Percentiles rank a stretch among this genome's conserved stretches.
These are phyloP conservation scores for Taurulus bubalis DNA, from an alignment of 2,113 vertebrate genomes.

Conservation along the genomic window DNA sequence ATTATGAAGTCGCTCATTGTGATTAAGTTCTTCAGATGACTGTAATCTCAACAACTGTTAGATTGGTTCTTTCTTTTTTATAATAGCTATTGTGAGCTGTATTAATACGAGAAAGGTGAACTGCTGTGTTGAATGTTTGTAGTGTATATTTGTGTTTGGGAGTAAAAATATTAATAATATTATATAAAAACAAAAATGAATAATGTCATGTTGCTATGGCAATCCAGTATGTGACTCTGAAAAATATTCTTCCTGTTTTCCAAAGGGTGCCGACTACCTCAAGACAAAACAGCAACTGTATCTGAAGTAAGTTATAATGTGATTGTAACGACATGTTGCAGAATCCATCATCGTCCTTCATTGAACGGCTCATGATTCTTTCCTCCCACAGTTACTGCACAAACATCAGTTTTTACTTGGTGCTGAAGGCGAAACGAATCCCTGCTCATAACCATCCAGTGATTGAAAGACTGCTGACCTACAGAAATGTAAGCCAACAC, in stretches of 20 bases:
- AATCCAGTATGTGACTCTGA: not conserved
- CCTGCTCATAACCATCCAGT: slow-evolving; percentile 92
- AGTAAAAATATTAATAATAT: not conserved
- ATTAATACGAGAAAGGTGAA: not conserved
- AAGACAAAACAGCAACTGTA: slow-evolving; percentile 94
- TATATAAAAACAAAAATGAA: no score
- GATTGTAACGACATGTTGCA: not conserved
- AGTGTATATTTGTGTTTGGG: not conserved
- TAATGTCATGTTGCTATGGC: not conserved
- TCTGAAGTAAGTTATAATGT: slow-evolving; percentile 84
- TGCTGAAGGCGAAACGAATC: slow-evolving; percentile 91
- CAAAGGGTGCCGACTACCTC: slow-evolving; percentile 89
- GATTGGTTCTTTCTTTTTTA: not conserved
- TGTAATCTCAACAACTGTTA: not conserved
- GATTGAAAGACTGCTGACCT: slow-evolving; percentile 92
- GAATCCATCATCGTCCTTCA: not conserved
- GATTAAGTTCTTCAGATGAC: not conserved
- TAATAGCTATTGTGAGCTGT: not conserved
- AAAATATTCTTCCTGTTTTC: not conserved
- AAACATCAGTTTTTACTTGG: slow-evolving; percentile 96
- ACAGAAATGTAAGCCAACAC: slow-evolving; percentile 86
- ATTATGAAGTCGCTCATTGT: not conserved
- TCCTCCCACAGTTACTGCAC: slow-evolving; percentile 88
- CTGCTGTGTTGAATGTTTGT: not conserved
- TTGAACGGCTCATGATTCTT: not conserved